Evolutionary conservation across 2,888 invertebrate species (phyloP).

Genomic region (Hipparchia sbordonii): DNA sequence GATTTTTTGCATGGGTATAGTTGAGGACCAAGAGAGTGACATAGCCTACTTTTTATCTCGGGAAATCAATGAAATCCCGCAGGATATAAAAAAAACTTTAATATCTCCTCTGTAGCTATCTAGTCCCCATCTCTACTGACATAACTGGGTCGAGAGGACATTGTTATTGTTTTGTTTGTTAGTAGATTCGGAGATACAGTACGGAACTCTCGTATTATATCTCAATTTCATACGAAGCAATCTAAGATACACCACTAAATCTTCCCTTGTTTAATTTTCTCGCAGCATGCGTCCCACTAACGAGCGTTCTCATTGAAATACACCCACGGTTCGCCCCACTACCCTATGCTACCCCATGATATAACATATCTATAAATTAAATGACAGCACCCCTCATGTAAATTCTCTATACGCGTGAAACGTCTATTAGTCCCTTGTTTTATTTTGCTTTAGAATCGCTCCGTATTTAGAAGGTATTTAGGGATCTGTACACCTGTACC

Average conservation of each 20-base stretch:
- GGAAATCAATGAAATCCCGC: no score
- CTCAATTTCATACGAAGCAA: constrained; percentile 15
- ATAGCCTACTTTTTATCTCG: no score
- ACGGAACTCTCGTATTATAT: background rate
- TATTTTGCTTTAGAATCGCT: constrained; percentile 12
- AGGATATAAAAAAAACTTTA: no score
- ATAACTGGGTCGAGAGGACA: no score
- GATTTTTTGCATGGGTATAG: no score
- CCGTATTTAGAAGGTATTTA: constrained; percentile 5
- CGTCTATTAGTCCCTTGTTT: constrained; percentile 21
- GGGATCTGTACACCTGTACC: background rate
- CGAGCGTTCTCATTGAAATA: constrained; percentile 39
- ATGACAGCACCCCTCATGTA: constrained; percentile 21
- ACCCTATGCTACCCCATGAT: constrained; percentile 16
- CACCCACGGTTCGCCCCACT: constrained; percentile 23
- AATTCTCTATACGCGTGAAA: constrained; percentile 9
- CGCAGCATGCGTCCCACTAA: constrained; percentile 38
- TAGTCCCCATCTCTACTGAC: no score
- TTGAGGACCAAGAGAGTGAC: no score
- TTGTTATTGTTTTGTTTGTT: no score
- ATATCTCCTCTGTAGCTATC: no score
- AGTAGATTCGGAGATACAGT: no score
- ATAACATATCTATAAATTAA: constrained; percentile 25
- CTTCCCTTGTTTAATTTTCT: constrained; percentile 38
- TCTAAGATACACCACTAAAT: constrained; percentile 34